These are phyloP conservation scores for Strigamia maritima DNA, from an alignment of 2,888 invertebrate species.

Conservation along the genomic window DNA sequence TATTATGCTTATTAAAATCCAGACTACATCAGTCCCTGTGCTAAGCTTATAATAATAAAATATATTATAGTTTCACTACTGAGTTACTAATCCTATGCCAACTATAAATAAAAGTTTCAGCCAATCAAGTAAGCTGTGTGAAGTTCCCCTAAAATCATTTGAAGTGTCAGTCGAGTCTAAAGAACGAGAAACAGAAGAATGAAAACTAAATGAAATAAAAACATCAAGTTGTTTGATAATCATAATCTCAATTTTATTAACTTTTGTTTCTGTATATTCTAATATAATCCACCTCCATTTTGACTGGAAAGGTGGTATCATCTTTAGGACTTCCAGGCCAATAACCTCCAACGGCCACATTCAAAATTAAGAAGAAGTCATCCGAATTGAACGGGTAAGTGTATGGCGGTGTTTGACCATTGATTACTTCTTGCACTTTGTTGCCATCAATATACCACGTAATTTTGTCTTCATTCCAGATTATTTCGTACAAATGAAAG, in stretches of 20 bases:
- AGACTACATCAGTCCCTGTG: too few relatives aligned
- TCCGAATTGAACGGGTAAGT: conserved; percentile 33
- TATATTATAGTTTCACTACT: too few relatives aligned
- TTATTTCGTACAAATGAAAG: conserved; percentile 22
- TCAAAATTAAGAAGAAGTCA: conserved; percentile 12
- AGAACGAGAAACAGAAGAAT: neutral
- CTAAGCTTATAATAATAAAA: too few relatives aligned
- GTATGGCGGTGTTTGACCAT: neutral
- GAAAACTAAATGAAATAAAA: neutral
- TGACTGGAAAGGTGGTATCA: conserved; percentile 10
- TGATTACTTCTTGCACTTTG: neutral
- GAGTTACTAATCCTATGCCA: too few relatives aligned
- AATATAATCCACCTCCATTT: conserved; percentile 36
- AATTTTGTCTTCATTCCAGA: conserved; percentile 22
- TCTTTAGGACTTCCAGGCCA: neutral
- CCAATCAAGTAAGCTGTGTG: too few relatives aligned
- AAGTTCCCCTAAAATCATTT: too few relatives aligned
- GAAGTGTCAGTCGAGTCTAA: too few relatives aligned
- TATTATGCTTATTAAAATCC: too few relatives aligned
- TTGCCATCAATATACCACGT: conserved; percentile 25
- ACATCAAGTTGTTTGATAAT: neutral
- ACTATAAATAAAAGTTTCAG: too few relatives aligned
- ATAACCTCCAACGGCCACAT: conserved; percentile 34
- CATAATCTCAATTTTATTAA: neutral
- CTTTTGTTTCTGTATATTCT: conserved; percentile 3